A percentile compares a stretch with the other conserved stretches of the same genome.
Conservation (phyloP, 2,797 vertebrate species). For the Paratrypauchen microcephalus region DNA sequence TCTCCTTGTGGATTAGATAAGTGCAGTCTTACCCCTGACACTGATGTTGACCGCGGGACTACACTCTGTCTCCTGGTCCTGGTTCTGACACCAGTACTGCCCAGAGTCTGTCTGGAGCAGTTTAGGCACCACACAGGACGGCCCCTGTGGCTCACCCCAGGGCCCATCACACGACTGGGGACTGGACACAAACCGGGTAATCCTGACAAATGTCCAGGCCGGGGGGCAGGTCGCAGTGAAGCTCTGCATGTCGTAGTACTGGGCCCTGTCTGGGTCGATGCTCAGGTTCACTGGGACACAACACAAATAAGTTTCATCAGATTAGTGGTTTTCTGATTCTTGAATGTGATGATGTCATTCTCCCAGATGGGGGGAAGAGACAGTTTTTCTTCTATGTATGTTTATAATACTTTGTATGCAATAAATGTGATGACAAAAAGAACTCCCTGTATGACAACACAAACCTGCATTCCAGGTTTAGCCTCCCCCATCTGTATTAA, state of each 20-base stretch:
- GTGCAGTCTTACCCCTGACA: background rate
- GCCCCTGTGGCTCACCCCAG: background rate
- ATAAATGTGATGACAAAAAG: too few relatives aligned
- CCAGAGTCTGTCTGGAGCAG: background rate
- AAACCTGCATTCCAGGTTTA: too few relatives aligned
- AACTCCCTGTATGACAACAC: too few relatives aligned
- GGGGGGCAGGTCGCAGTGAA: background rate
- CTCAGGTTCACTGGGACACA: background rate
- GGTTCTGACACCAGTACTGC: background rate
- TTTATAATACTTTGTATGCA: too few relatives aligned
- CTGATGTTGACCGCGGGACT: background rate
- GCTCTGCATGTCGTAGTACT: background rate
- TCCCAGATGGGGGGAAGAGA: too few relatives aligned
- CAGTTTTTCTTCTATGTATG: too few relatives aligned
- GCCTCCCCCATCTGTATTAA: too few relatives aligned
- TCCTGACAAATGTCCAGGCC: background rate
- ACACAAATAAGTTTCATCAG: background rate
- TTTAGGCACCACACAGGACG: background rate
- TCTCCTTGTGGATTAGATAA: too few relatives aligned
- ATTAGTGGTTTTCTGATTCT: background rate
- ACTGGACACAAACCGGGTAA: background rate
- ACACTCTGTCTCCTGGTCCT: background rate
- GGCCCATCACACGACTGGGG: background rate
- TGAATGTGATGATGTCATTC: too few relatives aligned
- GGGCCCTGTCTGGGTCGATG: background rate